phyloP scores from a whole-genome alignment of 2,113 vertebrate species.

The Marmota flaviventris region DNA sequence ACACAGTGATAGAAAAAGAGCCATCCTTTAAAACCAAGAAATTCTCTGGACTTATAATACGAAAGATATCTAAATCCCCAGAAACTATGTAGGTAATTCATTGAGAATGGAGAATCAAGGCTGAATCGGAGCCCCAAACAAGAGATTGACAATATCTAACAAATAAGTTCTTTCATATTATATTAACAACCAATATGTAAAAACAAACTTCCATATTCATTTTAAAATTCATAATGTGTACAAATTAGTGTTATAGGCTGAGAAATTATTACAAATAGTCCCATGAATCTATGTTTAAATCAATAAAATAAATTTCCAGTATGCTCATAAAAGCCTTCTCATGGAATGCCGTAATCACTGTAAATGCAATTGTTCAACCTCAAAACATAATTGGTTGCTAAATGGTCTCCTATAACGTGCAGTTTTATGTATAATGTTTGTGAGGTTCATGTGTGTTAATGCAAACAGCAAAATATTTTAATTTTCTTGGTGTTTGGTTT shows the following conservation, averaged over 20 bases:
- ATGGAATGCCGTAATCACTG: neutral
- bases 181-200: neutral
- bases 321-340: neutral
- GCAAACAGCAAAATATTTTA: neutral
- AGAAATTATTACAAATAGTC: neutral
- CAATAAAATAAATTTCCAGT: neutral
- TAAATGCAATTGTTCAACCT: rapidly evolving
- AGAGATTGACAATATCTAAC: neutral
- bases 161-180: neutral
- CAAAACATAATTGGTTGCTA: neutral
- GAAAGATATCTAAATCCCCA: neutral
- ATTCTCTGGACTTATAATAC: neutral
- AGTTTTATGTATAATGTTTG: neutral
- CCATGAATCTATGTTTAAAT: neutral
- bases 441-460: neutral
- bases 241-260: neutral
- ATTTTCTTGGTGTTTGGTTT: neutral
- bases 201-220: neutral
- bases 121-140: neutral
- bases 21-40: neutral
- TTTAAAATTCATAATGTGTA: neutral
- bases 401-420: neutral
- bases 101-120: neutral
- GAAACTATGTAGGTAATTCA: neutral
- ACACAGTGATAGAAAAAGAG: neutral